phyloP scores from a whole-genome alignment of 2,888 invertebrate genomes.

The Physocephala rufipes region DNA sequence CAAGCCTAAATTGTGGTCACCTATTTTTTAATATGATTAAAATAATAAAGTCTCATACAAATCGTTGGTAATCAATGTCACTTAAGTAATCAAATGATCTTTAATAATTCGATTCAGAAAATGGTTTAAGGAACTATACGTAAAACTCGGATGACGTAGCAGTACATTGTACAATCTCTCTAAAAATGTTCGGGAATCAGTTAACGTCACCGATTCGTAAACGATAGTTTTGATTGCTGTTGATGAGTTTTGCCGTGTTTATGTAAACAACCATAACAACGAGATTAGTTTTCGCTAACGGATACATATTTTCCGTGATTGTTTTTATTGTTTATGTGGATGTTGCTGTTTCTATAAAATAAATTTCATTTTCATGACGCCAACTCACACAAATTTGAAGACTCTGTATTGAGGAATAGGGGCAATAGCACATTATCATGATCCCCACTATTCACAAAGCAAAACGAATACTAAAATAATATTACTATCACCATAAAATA shows the following conservation, averaged over 20 bases:
- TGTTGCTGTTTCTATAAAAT: slow-evolving; percentile 28
- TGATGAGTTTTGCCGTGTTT: slow-evolving; percentile 17
- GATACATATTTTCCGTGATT: not conserved
- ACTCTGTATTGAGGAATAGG: not conserved
- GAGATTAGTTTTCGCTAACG: not conserved
- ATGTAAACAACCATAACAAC: slow-evolving; percentile 14
- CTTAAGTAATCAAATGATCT: too few species aligned
- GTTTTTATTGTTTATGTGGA: not conserved
- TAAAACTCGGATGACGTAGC: too few species aligned
- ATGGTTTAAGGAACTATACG: too few species aligned
- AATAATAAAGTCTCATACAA: too few species aligned
- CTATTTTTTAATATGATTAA: too few species aligned
- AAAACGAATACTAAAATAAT: slow-evolving; percentile 7
- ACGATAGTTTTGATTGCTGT: not conserved
- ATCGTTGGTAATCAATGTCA: too few species aligned
- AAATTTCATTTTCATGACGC: slow-evolving; percentile 30
- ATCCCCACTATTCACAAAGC: not conserved
- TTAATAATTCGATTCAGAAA: too few species aligned
- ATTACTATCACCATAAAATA: slow-evolving; percentile 8
- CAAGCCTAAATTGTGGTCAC: too few species aligned
- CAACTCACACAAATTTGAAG: slow-evolving; percentile 21
- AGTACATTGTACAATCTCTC: too few species aligned
- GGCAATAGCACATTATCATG: slow-evolving; percentile 1
- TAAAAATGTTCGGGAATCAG: too few species aligned
- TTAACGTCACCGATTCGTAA: too few species aligned